These are phyloP conservation scores for Scytalopus superciliaris DNA, from an alignment of 2,113 vertebrate species.

Conservation along the genomic window DNA sequence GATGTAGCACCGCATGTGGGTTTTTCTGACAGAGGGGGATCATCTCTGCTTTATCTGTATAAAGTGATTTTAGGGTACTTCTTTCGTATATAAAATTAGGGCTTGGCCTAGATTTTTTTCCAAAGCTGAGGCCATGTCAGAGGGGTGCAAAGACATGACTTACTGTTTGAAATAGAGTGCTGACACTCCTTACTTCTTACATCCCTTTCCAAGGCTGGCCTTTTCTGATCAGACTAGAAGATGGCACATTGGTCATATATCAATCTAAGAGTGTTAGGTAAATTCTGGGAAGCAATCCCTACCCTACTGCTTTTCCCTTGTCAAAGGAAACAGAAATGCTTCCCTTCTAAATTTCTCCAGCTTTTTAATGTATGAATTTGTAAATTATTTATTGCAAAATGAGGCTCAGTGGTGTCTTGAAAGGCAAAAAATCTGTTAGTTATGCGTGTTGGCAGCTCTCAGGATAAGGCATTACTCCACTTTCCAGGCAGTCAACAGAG, in stretches of 20 bases:
- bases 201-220: not conserved
- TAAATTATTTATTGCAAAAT: conserved; percentile 21
- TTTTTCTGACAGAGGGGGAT: not conserved
- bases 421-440: not conserved
- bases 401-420: not conserved
- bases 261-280: not conserved
- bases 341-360: not conserved
- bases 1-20: not conserved
- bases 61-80: conserved; percentile 12
- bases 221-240: not conserved
- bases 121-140: not conserved
- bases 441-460: not conserved
- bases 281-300: not conserved
- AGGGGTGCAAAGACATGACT: not conserved
- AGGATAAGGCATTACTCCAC: not conserved
- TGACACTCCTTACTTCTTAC: not conserved
- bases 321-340: not conserved
- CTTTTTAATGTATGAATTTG: not conserved
- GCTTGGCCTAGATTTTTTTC: conserved; percentile 23
- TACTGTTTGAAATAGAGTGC: not conserved
- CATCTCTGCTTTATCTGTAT: conserved; percentile 18
- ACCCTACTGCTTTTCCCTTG: not conserved
- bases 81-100: conserved; percentile 20
- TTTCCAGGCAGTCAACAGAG: not conserved
- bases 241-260: accelerated